Base-by-base conservation (phyloP, 2,797 vertebrate species). In the Heliangelus exortis region DNA sequence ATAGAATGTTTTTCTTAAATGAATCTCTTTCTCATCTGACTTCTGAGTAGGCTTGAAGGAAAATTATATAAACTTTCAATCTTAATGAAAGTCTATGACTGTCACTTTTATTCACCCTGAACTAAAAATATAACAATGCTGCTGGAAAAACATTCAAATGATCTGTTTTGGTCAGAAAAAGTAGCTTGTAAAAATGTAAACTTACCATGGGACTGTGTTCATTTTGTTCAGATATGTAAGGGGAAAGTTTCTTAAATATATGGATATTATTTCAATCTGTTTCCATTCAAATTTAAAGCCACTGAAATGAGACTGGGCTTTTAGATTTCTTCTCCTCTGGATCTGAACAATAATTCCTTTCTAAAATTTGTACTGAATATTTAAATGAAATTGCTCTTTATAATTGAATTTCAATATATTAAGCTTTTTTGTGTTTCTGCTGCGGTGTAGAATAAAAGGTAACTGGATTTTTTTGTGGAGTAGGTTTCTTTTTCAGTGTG, bases 61-160 rank as follows among this genome's bases (percentile, higher is more conserved):
- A 87, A 87, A 45, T 79, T 63, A 33, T 59, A 29, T 59, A n/a
- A 68, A 55, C 5, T 85, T 87, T 55, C 43, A 78, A 2, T 57
- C 50, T 10, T 47, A 77, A 68, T 65, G 15, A 33, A 66, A 66
- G 58, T 29, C 47, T 54, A 7, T 21, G 26, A 23, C 26, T 92
- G 81, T 78, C 28, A 86, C 72, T 92, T 93, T 93, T 55, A 76
- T 87, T 94, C 28, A 83, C 86, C 28, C 48, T 41, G 14, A 69
- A 51, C 78, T 92, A 87, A 93, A 95, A 89, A 69, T 75, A 29
- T 15, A 75, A 81, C 34, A 94, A 50, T 53, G 12, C 39, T 81
- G 4, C 17, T 59, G 23, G 23, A 74, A 84, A 89, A 85, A 66
- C 15, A 47, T 89, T 92, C 19, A 62, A 75, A 73, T 31, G n/a